Conservation (phyloP, 2,113 vertebrate species). For the Scartelaos histophorus region DNA sequence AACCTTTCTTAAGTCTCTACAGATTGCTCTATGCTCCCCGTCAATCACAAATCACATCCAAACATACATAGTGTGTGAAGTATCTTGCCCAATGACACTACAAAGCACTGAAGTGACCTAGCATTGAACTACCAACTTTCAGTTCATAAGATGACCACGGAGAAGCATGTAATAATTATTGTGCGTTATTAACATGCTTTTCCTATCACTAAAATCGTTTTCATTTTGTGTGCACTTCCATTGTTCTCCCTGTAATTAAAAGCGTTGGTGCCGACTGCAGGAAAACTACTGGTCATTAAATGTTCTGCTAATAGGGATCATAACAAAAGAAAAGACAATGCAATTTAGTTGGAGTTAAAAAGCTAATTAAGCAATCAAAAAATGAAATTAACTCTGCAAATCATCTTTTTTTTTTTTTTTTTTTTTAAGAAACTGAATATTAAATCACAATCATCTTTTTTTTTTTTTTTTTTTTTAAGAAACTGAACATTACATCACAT, state of each 20-base stretch:
- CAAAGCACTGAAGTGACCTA: too few relatives aligned
- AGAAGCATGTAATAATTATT: neutral
- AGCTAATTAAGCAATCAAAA: constrained; percentile 37
- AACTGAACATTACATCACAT: constrained; percentile 44
- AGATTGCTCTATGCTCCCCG: too few relatives aligned
- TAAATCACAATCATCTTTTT: constrained; percentile 27
- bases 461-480: constrained; percentile 8
- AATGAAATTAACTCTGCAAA: constrained; percentile 26
- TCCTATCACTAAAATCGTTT: neutral
- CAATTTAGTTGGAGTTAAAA: constrained; percentile 20
- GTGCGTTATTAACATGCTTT: neutral
- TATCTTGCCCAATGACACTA: too few relatives aligned
- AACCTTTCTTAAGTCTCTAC: too few relatives aligned
- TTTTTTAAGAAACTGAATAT: constrained; percentile 34
- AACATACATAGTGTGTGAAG: too few relatives aligned
- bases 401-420: constrained; percentile 11
- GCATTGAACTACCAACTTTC: too few relatives aligned
- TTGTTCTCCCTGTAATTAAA: neutral
- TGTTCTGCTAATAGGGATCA: neutral
- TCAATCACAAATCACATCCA: too few relatives aligned
- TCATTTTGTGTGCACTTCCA: neutral
- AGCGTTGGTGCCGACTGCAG: neutral
- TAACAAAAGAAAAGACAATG: neutral
- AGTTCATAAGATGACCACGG: too few relatives aligned
- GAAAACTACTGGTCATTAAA: neutral